Base-by-base conservation (phyloP, 2,797 vertebrate genomes). In the Psittacula echo region DNA sequence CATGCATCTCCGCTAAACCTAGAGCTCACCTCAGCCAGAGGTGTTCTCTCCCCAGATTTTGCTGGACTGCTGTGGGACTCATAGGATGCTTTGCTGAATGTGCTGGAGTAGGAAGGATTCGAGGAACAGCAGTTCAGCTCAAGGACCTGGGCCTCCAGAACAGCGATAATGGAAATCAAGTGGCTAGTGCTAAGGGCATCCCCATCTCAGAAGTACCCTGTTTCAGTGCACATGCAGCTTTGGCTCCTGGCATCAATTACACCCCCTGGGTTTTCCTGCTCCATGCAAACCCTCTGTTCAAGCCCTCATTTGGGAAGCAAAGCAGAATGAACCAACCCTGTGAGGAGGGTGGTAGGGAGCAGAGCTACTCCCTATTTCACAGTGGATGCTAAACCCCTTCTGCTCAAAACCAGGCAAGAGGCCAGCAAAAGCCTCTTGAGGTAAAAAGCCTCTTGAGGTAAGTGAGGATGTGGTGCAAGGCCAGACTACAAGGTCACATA, bases 401-500 rank as follows among this genome's bases (percentile, higher is more conserved):
- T 60, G 77, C 83, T 88, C 50, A 41, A 62, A 81, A 54, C 39
- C 26, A n/a, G 81, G 76, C 29, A 61, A 18, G 32, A 30, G 74
- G 34, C 34, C 19, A 34, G 10, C 0, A 0, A 78, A 83, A 85
- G 1, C n/a, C n/a, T n/a, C n/a, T n/a, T n/a, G n/a, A n/a, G n/a
- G n/a, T n/a, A n/a, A n/a, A n/a, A n/a, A n/a, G n/a, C n/a, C n/a
- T n/a, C n/a, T n/a, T n/a, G n/a, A n/a, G n/a, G n/a, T n/a, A n/a
- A n/a, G n/a, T n/a, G n/a, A n/a, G n/a, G n/a, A n/a, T n/a, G n/a
- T n/a, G n/a, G n/a, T n/a, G n/a, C n/a, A n/a, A n/a, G n/a, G n/a
- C n/a, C n/a, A n/a, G n/a, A n/a, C n/a, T n/a, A n/a, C n/a, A n/a
- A n/a, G n/a, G n/a, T n/a, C n/a, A n/a, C n/a, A n/a, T n/a, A n/a